phyloP scores from a whole-genome alignment of 2,797 vertebrate species.

The Monodelphis domestica region DNA sequence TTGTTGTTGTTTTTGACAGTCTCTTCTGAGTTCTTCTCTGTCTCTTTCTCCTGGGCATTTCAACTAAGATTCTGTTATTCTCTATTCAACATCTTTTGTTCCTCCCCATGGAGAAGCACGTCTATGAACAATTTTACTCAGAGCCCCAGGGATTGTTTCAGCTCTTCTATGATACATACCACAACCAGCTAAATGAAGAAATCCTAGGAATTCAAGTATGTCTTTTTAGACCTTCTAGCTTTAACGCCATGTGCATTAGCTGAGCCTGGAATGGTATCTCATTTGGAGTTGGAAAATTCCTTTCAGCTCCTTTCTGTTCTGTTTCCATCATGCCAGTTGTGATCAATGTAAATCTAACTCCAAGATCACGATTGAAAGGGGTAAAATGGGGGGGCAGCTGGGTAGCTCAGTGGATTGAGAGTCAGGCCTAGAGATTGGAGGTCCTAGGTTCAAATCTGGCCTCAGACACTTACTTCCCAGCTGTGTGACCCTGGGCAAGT shows the following conservation, averaged over 20 bases:
- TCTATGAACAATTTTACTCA: too few species aligned
- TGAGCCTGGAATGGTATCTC: background rate
- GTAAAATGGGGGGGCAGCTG: too few species aligned
- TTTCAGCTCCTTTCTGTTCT: background rate
- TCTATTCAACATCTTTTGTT: background rate
- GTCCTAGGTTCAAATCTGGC: too few species aligned
- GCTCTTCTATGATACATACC: background rate
- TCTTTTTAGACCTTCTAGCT: background rate
- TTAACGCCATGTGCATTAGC: background rate
- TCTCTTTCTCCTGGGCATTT: background rate
- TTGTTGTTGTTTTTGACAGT: background rate
- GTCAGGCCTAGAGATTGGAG: too few species aligned
- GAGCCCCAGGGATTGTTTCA: too few species aligned
- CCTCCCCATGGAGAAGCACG: too few species aligned
- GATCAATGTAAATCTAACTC: background rate
- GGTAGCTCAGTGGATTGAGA: too few species aligned
- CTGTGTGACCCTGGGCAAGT: too few species aligned
- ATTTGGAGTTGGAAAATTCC: background rate
- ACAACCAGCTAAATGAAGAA: background rate
- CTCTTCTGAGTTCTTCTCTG: background rate
- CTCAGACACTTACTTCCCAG: too few species aligned
- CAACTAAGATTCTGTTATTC: background rate
- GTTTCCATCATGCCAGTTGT: background rate
- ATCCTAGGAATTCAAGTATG: background rate
- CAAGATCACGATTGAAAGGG: background rate